Conservation (phyloP, 1,140 invertebrate species). For the Ericerus pela region DNA sequence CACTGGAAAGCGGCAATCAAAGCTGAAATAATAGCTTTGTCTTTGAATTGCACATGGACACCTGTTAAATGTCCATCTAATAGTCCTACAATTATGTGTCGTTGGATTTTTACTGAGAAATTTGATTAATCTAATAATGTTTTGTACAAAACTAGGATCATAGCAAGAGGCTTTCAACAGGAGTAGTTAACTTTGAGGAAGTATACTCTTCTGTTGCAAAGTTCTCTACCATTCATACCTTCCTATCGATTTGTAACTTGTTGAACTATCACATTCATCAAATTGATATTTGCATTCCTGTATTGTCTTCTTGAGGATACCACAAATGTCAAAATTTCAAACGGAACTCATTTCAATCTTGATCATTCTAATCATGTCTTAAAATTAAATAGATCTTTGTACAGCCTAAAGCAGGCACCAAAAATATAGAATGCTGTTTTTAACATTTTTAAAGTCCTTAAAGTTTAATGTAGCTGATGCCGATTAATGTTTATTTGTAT, state of each 20-base stretch:
- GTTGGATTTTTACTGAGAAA: slow-evolving; percentile 21
- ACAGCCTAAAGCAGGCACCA: not conserved
- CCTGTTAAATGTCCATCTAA: slow-evolving; percentile 24
- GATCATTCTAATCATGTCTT: not conserved
- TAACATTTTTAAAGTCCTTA: not conserved
- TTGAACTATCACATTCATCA: no score
- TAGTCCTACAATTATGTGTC: slow-evolving; percentile 15
- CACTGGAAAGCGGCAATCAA: slow-evolving; percentile 30
- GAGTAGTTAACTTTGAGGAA: slow-evolving; percentile 17
- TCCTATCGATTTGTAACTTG: not conserved
- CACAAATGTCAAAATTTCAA: no score
- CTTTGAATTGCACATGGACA: slow-evolving; percentile 29
- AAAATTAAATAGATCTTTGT: slow-evolving; percentile 8
- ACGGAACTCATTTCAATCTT: no score
- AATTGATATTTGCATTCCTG: no score
- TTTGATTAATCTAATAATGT: not conserved
- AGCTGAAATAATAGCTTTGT: slow-evolving; percentile 28
- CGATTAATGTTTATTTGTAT: slow-evolving; percentile 5
- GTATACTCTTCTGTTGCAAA: slow-evolving; percentile 21
- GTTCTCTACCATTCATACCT: not conserved
- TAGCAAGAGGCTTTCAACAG: not conserved
- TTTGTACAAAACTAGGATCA: slow-evolving; percentile 22
- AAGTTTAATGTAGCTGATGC: not conserved
- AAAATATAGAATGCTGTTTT: not conserved
- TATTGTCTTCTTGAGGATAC: no score